Evolutionary conservation across 2,113 vertebrate species (phyloP).

Genomic region (Podarcis raffonei): DNA sequence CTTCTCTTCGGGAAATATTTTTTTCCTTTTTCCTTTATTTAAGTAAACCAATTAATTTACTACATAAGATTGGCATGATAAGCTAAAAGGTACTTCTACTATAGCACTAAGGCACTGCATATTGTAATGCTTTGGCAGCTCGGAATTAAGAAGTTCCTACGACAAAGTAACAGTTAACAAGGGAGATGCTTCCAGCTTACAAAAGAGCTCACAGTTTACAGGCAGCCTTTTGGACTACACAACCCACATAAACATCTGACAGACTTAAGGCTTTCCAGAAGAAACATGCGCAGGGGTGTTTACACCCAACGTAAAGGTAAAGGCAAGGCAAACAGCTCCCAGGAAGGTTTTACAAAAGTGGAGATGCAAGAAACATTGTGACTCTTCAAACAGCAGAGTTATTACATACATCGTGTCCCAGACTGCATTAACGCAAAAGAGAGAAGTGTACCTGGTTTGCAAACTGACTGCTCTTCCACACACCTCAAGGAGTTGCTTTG

Average conservation of each 20-base stretch:
- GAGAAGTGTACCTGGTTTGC: constrained; percentile 72
- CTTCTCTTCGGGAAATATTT: constrained; percentile 48
- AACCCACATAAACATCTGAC: constrained; percentile 76
- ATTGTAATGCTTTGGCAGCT: constrained; percentile 96
- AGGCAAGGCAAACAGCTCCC: constrained; percentile 67
- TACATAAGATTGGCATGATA: constrained; percentile 60
- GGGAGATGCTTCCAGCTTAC: constrained; percentile 88
- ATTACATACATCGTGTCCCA: constrained; percentile 67
- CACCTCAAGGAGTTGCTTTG: constrained; percentile 58
- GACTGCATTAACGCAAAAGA: constrained; percentile 53
- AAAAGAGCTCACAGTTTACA: constrained; percentile 92
- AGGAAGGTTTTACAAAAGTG: constrained; percentile 59
- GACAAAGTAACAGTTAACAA: constrained; percentile 83
- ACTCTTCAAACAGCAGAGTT: constrained; percentile 65
- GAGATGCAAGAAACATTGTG: constrained; percentile 67
- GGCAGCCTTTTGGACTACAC: constrained; percentile 89
- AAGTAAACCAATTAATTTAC: constrained; percentile 70
- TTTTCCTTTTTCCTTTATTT: constrained; percentile 31
- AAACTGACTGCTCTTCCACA: constrained; percentile 67
- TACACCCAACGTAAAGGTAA: constrained; percentile 73
- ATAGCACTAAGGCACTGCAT: constrained; percentile 96
- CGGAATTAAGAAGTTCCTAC: constrained; percentile 86
- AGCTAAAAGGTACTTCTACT: constrained; percentile 74
- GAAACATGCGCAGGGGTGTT: constrained; percentile 74
- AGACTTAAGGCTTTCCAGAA: constrained; percentile 91